These are phyloP conservation scores for Bathybates hornii DNA, from an alignment of 2,113 vertebrate species.

Conservation along the genomic window DNA sequence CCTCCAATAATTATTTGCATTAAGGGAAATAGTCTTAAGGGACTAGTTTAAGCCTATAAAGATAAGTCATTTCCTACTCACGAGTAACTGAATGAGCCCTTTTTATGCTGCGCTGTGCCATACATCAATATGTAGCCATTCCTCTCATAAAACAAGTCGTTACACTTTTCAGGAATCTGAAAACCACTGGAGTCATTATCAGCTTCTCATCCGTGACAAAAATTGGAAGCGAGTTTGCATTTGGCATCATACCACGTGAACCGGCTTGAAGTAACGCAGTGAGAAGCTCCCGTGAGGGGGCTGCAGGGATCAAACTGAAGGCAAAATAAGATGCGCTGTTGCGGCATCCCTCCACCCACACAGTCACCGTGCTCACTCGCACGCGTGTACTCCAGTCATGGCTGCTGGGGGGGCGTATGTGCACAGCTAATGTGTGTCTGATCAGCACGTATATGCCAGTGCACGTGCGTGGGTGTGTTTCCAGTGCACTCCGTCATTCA, in stretches of 20 bases:
- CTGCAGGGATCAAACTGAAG: conserved; percentile 51
- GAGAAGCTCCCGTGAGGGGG: conserved; percentile 13
- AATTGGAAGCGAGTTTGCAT: not conserved
- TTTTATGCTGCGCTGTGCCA: not conserved
- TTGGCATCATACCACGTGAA: not conserved
- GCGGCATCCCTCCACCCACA: conserved; percentile 58
- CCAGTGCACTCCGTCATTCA: conserved; percentile 20
- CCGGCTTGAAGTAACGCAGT: conserved; percentile 6
- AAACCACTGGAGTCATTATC: not conserved
- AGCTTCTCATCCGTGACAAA: not conserved
- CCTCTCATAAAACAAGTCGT: not conserved
- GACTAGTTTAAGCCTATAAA: not conserved
- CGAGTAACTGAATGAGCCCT: not conserved
- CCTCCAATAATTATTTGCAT: not conserved
- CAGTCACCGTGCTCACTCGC: conserved; percentile 36
- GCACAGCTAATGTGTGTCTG: not conserved
- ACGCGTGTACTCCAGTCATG: conserved; percentile 16
- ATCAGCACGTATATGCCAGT: not conserved
- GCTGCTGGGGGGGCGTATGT: not conserved
- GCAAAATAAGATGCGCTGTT: conserved; percentile 59
- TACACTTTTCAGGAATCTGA: not conserved
- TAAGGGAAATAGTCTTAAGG: not conserved
- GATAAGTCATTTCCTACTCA: not conserved
- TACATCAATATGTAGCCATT: not conserved
- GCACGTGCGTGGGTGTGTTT: not conserved